Percentiles rank a stretch among this genome's conserved stretches.
phyloP scores from a whole-genome alignment of 2,797 vertebrate species.

The Pangasius macronema region DNA sequence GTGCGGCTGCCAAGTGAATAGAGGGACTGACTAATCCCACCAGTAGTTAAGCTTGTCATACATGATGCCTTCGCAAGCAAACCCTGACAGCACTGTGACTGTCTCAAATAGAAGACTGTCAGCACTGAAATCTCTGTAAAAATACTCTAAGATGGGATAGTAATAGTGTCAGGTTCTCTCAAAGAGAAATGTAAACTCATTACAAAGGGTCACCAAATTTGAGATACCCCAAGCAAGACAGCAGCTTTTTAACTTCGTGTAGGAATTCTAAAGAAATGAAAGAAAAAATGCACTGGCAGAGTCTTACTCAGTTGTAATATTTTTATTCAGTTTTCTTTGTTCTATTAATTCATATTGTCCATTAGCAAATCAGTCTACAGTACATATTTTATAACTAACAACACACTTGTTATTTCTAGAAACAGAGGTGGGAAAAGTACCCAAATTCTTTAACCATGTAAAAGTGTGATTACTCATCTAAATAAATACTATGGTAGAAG shows the following conservation, averaged over 20 bases:
- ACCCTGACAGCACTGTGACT: constrained; percentile 17
- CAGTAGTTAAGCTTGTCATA: constrained; percentile 39
- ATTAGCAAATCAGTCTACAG: constrained; percentile 4
- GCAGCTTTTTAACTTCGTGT: neutral
- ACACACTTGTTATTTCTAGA: neutral
- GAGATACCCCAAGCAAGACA: too few relatives aligned
- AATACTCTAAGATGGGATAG: neutral
- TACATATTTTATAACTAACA: neutral
- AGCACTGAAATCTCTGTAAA: constrained; percentile 40
- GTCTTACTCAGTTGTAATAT: neutral
- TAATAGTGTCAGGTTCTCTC: neutral
- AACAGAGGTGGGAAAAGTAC: neutral
- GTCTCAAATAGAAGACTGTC: constrained; percentile 33
- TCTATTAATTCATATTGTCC: neutral
- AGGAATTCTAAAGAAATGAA: neutral
- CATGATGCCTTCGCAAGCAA: constrained; percentile 30
- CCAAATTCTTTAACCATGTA: neutral
- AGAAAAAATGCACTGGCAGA: neutral
- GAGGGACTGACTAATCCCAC: constrained; percentile 18
- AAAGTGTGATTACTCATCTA: neutral
- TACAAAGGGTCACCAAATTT: neutral
- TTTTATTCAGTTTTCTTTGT: neutral
- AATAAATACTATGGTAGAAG: neutral
- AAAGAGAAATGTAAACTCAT: neutral
- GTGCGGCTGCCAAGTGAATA: constrained; percentile 18